Evolutionary conservation across 1,140 invertebrate genomes (phyloP).

Genomic region (Drosophila persimilis): DNA sequence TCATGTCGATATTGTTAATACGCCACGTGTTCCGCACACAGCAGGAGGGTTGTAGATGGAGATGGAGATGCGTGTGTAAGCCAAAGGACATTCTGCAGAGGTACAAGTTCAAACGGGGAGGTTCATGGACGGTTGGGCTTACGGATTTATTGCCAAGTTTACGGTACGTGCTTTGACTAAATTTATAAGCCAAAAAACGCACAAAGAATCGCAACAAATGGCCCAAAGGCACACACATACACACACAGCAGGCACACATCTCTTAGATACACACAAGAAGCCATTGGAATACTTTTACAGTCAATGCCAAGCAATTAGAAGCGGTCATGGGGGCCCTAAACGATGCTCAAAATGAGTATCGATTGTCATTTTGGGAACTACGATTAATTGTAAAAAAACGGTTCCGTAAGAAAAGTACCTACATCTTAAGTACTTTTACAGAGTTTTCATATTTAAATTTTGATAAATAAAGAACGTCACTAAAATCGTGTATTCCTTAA

Average conservation of each 20-base stretch:
- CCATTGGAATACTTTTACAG: conserved; percentile 28
- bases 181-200: conserved; percentile 67
- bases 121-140: conserved; percentile 55
- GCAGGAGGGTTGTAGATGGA: conserved; percentile 15
- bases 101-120: too few species aligned
- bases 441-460: too few species aligned
- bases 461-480: too few species aligned
- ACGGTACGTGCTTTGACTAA: conserved; percentile 77
- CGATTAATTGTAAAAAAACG: too few species aligned
- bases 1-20: conserved; percentile 80
- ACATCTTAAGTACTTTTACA: too few species aligned
- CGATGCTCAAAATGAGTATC: neutral
- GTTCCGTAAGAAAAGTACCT: too few species aligned
- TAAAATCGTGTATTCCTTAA: neutral
- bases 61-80: conserved; percentile 7
- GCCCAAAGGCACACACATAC: conserved; percentile 38
- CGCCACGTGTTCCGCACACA: conserved; percentile 67
- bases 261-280: conserved; percentile 4
- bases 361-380: neutral
- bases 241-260: conserved; percentile 47
- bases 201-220: conserved; percentile 43
- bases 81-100: neutral
- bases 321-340: conserved; percentile 5
- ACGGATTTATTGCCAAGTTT: conserved; percentile 78
- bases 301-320: conserved; percentile 36